Conservation (phyloP, 2,888 invertebrate species). For the Hypomecis atomaria region DNA sequence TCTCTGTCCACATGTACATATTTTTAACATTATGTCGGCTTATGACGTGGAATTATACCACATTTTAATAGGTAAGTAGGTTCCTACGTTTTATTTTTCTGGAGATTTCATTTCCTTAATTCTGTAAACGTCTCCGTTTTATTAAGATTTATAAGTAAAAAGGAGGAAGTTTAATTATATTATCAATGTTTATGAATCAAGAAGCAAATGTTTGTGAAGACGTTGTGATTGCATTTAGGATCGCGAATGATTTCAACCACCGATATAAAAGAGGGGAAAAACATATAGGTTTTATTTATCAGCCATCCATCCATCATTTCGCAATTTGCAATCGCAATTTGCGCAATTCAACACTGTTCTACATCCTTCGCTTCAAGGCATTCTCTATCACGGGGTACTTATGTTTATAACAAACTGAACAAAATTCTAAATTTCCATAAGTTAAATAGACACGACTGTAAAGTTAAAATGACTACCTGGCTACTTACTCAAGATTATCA, state of each 20-base stretch:
- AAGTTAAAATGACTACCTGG: too few species aligned
- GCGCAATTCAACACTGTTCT: too few species aligned
- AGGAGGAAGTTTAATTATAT: conserved; percentile 20
- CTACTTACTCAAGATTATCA: too few species aligned
- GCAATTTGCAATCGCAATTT: too few species aligned
- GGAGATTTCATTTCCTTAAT: conserved; percentile 32
- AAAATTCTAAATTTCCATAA: too few species aligned
- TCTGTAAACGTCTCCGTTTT: conserved; percentile 7
- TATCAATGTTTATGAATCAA: conserved; percentile 2
- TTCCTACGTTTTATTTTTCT: conserved; percentile 30
- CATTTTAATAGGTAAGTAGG: conserved; percentile 26
- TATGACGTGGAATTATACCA: conserved; percentile 30
- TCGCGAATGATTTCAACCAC: not conserved
- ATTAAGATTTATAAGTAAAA: conserved; percentile 19
- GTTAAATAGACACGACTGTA: too few species aligned
- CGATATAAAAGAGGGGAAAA: too few species aligned
- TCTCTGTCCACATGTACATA: conserved; percentile 28
- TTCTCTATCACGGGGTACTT: too few species aligned
- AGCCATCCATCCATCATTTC: too few species aligned
- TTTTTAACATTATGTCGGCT: conserved; percentile 32
- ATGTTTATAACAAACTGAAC: too few species aligned
- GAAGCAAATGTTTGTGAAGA: not conserved
- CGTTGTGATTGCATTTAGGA: not conserved
- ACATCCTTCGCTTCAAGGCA: too few species aligned
- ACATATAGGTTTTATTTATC: too few species aligned